Evolutionary conservation across 2,797 vertebrate genomes (phyloP), one percentile per base, ranked within the genome.

Genomic region (Craterocephalus amniculus): DNA sequence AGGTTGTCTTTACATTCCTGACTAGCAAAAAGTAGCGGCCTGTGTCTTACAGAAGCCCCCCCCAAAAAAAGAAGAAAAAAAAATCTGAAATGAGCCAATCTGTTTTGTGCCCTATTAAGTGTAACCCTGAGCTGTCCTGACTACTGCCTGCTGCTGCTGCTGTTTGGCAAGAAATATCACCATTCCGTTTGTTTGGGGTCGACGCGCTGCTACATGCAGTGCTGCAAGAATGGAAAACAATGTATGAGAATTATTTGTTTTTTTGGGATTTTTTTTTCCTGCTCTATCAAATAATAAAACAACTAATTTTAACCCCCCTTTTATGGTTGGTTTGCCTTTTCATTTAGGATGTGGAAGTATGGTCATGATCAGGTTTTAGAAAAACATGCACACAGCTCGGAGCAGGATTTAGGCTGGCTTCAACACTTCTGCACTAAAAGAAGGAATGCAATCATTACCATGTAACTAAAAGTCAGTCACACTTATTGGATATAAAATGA

Each of bases 291-390:
- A 93, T 93, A 94, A 94, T 93, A 95, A 92, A 92, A 89, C 93
- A 92, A 89, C 94, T 95, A 93, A 92, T 96, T 96, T 95, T 94
- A 95, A 95, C 91, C 93, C 90, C 92, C 91, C 76, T 68, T 49
- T 63, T 1, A 29, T 68, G 68, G 38, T 52, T 82, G 76, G 80
- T 82, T 70, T 72, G 36, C 22, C 34, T 72, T 4, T 76, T 84
- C 24, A 38, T 69, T 70, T 18, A 3, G 26, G 16, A 24, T 51
- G 14, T 40, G 40, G 12, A 48, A 48, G 20, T 20, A 22, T 22
- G n/a, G 45, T 45, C 20, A 22, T 22, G 20, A 2, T 43, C 16
- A 16, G 20, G 40, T 18, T 5, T 43, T 6, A 43, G 16, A 38
- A 38, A 16, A 14, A 38, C 40, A 43, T 2, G 2, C 16, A 18